A percentile compares a stretch with the other conserved stretches of the same genome.
These are phyloP conservation scores for Callaeas wilsoni DNA, from an alignment of 2,113 vertebrate species.

Conservation along the genomic window DNA sequence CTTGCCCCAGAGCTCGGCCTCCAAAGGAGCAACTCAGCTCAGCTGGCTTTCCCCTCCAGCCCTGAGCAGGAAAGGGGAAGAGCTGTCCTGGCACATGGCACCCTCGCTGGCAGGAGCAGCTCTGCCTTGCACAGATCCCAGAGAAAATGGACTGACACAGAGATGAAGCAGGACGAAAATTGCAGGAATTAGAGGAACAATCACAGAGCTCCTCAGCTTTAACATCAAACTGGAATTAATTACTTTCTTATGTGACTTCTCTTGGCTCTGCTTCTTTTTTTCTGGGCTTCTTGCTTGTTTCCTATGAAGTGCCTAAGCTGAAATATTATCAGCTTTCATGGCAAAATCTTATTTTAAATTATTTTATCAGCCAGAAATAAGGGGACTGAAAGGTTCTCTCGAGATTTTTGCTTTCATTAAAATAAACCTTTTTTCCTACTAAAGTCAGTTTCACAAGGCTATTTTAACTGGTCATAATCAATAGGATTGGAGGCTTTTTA, in stretches of 20 bases:
- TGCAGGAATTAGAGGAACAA: not conserved
- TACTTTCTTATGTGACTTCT: not conserved
- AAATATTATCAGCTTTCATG: not conserved
- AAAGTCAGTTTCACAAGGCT: not conserved
- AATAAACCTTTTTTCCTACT: not conserved
- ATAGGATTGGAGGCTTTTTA: not conserved
- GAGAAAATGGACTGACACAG: not conserved
- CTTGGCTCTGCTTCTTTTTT: not conserved
- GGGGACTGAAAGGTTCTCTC: not conserved
- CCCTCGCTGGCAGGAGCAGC: fast-evolving
- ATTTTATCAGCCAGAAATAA: not conserved
- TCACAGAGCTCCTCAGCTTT: not conserved
- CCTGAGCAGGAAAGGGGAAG: not conserved
- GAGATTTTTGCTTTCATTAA: not conserved
- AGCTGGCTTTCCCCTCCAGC: not conserved
- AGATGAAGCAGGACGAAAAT: not conserved
- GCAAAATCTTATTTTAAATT: not conserved
- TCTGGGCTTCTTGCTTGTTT: not conserved
- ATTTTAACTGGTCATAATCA: not conserved
- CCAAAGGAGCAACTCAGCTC: not conserved
- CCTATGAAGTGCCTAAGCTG: not conserved
- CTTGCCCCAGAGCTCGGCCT: not conserved
- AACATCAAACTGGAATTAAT: not conserved
- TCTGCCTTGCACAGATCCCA: not conserved
- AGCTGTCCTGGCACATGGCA: not conserved